phyloP scores from a whole-genome alignment of 2,797 vertebrate species.

The Brachymystax lenok region DNA sequence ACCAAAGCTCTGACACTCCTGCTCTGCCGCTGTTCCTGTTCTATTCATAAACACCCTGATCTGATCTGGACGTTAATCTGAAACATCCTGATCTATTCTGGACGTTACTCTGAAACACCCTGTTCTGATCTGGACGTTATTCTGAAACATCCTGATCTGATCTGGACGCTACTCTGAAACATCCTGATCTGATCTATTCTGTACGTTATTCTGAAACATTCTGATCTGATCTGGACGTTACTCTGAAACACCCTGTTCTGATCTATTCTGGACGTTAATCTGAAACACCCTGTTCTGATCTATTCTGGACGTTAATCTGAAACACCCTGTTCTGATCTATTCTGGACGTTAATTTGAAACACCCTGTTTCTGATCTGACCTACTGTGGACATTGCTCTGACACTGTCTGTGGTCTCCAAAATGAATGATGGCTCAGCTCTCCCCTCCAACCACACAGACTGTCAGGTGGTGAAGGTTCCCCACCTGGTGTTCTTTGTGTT shows the following conservation, averaged over 20 bases:
- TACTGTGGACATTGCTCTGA: too few relatives aligned
- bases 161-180: too few relatives aligned
- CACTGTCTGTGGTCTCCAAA: neutral
- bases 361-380: too few relatives aligned
- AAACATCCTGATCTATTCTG: too few relatives aligned
- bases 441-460: constrained; percentile 73
- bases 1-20: neutral
- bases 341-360: too few relatives aligned
- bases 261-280: neutral
- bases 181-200: constrained; percentile 8
- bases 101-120: too few relatives aligned
- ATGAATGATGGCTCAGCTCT: constrained; percentile 47
- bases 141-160: too few relatives aligned
- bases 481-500: constrained; percentile 85
- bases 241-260: neutral
- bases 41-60: too few relatives aligned
- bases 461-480: constrained; percentile 81
- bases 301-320: neutral
- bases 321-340: too few relatives aligned
- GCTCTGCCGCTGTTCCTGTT: too few relatives aligned
- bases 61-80: too few relatives aligned
- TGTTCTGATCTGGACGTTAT: too few relatives aligned
- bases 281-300: neutral
- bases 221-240: neutral
- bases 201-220: neutral